Conservation (phyloP, 2,113 vertebrate species). For the Andinoacara biseriatus region DNA sequence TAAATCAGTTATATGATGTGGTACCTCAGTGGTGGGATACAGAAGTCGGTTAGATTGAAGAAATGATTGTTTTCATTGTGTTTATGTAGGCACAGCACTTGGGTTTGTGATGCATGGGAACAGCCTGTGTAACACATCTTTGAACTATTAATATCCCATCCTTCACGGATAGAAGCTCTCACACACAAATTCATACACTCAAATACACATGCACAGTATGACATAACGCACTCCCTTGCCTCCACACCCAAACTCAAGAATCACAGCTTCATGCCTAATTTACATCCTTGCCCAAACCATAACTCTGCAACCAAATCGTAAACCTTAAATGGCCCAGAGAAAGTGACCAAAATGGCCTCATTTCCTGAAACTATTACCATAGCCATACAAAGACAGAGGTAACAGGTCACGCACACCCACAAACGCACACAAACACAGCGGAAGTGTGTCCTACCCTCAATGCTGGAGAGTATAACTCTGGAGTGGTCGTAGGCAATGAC, state of each 20-base stretch:
- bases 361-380: conserved; percentile 9
- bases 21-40: background rate
- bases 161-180: background rate
- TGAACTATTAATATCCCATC: conserved; percentile 6
- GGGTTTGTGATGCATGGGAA: background rate
- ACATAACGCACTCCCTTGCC: background rate
- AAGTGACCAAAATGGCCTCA: conserved; percentile 16
- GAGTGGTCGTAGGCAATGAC: conserved; percentile 99
- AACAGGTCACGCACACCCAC: conserved; percentile 3
- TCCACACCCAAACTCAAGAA: conserved; percentile 7
- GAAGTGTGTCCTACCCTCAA: conserved; percentile 87
- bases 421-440: background rate
- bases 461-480: conserved; percentile 91
- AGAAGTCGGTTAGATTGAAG: background rate
- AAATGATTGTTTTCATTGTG: background rate
- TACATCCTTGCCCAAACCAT: background rate
- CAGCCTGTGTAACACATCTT: conserved; percentile 5
- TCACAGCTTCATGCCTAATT: conserved; percentile 8
- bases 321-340: conserved; percentile 10
- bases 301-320: conserved; percentile 15
- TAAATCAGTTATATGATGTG: background rate
- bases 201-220: background rate
- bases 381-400: background rate
- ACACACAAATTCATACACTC: background rate
- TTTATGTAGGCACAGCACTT: background rate